Conservation (phyloP, 2,113 vertebrate genomes). For the Tetrax tetrax region DNA sequence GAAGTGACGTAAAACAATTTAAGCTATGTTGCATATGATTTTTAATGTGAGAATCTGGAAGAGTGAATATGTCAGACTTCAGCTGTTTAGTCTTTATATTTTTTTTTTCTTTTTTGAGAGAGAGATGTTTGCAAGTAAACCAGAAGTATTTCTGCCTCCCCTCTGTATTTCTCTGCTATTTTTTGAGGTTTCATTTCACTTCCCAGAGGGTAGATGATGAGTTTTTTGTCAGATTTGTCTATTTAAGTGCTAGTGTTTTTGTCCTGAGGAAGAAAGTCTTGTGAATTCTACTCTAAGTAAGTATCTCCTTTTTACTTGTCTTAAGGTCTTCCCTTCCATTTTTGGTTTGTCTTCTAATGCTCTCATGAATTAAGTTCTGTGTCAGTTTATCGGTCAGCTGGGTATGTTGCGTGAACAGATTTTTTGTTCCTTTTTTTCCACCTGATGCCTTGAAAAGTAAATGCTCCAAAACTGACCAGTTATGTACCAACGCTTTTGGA, state of each 20-base stretch:
- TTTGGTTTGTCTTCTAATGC: neutral
- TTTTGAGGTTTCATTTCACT: neutral
- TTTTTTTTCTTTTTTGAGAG: neutral
- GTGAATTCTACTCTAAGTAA: neutral
- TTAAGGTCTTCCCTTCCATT: neutral
- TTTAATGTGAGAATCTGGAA: neutral
- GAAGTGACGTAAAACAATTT: neutral
- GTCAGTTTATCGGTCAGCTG: neutral
- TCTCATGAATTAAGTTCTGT: neutral
- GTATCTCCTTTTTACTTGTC: neutral
- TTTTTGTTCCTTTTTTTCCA: neutral
- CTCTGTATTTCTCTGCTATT: neutral
- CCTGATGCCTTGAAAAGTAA: neutral
- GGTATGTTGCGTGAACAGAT: neutral
- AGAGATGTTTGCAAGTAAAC: neutral
- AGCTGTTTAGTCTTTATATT: neutral
- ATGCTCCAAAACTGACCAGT: neutral
- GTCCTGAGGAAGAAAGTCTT: neutral
- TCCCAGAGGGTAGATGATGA: neutral
- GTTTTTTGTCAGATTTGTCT: neutral
- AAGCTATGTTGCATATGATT: neutral
- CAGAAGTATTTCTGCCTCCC: neutral
- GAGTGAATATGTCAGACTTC: neutral
- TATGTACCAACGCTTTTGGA: neutral
- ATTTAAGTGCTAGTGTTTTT: neutral